Evolutionary conservation across 2,888 invertebrate genomes (phyloP).

Genomic region (Melinaea menophilus): DNA sequence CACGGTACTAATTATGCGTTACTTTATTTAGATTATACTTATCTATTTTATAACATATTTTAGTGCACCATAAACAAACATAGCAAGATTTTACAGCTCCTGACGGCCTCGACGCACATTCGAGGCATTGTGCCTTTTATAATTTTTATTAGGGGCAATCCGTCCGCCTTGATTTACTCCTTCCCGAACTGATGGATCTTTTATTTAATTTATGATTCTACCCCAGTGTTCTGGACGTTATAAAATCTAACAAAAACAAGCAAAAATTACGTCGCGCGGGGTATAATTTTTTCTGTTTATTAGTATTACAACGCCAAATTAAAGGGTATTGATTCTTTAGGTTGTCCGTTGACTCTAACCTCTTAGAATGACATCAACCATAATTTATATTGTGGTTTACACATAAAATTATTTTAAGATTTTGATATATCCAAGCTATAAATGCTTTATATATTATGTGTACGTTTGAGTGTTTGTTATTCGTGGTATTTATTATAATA

Average conservation of each 20-base stretch:
- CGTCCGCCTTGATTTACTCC: conserved; percentile 77
- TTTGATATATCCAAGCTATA: conserved; percentile 6
- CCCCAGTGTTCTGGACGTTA: conserved; percentile 69
- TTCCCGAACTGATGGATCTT: conserved; percentile 77
- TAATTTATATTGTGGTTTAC: neutral
- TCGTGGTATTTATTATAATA: conserved; percentile 43
- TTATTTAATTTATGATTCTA: conserved; percentile 74
- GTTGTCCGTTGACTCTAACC: neutral
- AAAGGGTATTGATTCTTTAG: neutral
- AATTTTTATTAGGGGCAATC: conserved; percentile 78
- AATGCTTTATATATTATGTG: neutral
- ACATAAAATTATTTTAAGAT: neutral
- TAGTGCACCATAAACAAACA: conserved; percentile 77
- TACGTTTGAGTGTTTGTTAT: neutral
- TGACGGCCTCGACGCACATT: conserved; percentile 71
- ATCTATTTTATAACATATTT: conserved; percentile 78
- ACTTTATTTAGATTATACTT: conserved; percentile 76
- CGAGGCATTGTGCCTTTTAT: conserved; percentile 76
- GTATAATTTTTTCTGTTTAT: conserved; percentile 9
- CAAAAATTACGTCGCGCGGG: conserved; percentile 55
- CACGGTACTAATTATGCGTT: conserved; percentile 70
- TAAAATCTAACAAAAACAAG: conserved; percentile 73
- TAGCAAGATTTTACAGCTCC: conserved; percentile 75
- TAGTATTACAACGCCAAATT: conserved; percentile 8
- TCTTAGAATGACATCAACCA: neutral